A percentile compares a stretch with the other conserved stretches of the same genome.
These are phyloP conservation scores for Colostygia pectinataria DNA, from an alignment of 2,888 invertebrate species.

Conservation along the genomic window DNA sequence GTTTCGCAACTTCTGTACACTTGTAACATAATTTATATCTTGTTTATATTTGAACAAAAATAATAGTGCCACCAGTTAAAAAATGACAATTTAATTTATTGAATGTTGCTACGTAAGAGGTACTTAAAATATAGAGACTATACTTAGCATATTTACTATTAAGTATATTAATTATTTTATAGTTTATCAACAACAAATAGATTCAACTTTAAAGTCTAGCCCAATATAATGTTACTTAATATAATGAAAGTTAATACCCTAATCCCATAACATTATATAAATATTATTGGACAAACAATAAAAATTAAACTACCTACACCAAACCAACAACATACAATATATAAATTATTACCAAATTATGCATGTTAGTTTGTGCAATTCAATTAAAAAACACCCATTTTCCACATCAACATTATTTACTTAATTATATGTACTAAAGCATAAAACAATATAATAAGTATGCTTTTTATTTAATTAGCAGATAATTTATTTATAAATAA, in stretches of 20 bases:
- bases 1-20: constrained; percentile 3
- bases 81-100: too few species aligned
- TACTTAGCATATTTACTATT: too few species aligned
- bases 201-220: constrained; percentile 23
- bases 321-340: constrained; percentile 46
- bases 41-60: too few species aligned
- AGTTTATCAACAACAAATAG: constrained; percentile 15
- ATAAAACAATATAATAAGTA: too few species aligned
- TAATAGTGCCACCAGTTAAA: too few species aligned
- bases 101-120: too few species aligned
- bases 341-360: constrained; percentile 22
- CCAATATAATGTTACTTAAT: constrained; percentile 23
- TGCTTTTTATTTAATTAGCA: too few species aligned
- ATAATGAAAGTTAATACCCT: constrained; percentile 8
- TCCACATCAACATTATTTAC: too few species aligned
- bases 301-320: constrained; percentile 45
- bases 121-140: neutral
- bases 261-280: constrained; percentile 16
- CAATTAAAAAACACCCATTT: too few species aligned
- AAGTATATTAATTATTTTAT: too few species aligned
- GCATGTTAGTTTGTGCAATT: constrained; percentile 30
- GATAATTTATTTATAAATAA: too few species aligned
- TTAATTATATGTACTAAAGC: too few species aligned
- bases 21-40: neutral
- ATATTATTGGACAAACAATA: constrained; percentile 42